A percentile compares a stretch with the other conserved stretches of the same genome.
Evolutionary conservation across 2,888 invertebrate species (phyloP).

Genomic region (Amblyjoppa fuscipennis): DNA sequence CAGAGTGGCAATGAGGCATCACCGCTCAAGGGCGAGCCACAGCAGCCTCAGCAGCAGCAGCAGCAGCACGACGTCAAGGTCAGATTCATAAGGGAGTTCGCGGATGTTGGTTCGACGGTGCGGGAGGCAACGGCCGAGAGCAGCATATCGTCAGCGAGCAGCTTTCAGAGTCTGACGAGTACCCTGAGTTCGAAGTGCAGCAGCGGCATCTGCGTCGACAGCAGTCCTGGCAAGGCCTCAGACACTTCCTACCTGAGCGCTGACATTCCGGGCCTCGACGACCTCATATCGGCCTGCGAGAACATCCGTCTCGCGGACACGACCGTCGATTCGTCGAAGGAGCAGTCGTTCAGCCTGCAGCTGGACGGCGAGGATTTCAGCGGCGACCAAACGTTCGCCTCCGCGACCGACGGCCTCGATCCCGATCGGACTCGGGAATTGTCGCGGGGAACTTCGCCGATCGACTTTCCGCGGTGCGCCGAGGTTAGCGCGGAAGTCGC

Average conservation of each 20-base stretch:
- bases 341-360: conserved; percentile 39
- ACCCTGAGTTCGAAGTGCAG: conserved; percentile 78
- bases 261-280: conserved; percentile 79
- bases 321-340: conserved; percentile 46
- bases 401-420: conserved; percentile 74
- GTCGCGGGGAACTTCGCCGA: background rate
- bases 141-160: conserved; percentile 80
- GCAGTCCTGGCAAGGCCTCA: conserved; percentile 70
- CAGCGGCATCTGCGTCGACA: conserved; percentile 74
- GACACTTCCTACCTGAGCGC: conserved; percentile 73
- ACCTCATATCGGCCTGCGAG: conserved; percentile 79
- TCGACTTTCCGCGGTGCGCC: background rate
- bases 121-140: conserved; percentile 44
- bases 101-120: conserved; percentile 70
- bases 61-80: conserved; percentile 80
- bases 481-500: background rate
- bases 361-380: conserved; percentile 72
- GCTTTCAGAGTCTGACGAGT: conserved; percentile 80
- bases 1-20: conserved; percentile 70
- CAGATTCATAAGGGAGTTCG: conserved; percentile 80
- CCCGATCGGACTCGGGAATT: conserved; percentile 53
- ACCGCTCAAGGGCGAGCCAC: conserved; percentile 56
- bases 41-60: conserved; percentile 45
- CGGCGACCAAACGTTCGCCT: conserved; percentile 78
- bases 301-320: conserved; percentile 74